Evolutionary conservation across 2,797 vertebrate species (phyloP).

Genomic region (Sylvia borin): DNA sequence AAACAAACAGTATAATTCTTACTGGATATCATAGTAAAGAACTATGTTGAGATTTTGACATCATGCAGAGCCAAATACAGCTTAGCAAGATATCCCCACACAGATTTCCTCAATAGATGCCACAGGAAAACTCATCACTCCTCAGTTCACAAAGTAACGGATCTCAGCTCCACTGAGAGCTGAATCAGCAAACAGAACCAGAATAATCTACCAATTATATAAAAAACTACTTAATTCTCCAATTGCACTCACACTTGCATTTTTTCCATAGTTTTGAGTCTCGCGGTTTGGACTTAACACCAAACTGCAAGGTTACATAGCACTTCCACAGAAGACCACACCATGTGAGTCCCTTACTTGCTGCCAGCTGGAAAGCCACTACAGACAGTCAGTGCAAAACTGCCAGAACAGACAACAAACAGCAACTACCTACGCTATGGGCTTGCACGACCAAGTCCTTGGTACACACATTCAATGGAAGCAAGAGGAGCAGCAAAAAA

Average conservation of each 20-base stretch:
- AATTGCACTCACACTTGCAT: neutral
- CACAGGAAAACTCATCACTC: neutral
- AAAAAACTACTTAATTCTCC: neutral
- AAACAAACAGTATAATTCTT: neutral
- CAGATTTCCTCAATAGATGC: neutral
- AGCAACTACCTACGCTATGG: neutral
- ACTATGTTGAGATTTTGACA: neutral
- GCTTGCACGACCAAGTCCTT: neutral
- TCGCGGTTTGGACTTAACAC: fast-evolving
- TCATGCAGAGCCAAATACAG: neutral
- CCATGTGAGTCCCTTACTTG: neutral
- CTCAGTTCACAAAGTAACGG: neutral
- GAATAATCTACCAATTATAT: neutral
- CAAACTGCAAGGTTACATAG: neutral
- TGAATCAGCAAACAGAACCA: neutral
- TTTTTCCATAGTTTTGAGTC: neutral
- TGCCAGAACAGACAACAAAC: neutral
- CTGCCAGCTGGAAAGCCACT: neutral
- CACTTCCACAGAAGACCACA: neutral
- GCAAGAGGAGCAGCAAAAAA: neutral
- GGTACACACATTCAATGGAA: neutral
- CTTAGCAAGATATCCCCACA: neutral
- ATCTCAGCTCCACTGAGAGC: neutral
- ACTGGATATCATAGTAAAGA: neutral
- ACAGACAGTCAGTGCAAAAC: neutral